Evolutionary conservation across 2,888 invertebrate species (phyloP).

Genomic region (Hirtodrosophila histrioides): DNA sequence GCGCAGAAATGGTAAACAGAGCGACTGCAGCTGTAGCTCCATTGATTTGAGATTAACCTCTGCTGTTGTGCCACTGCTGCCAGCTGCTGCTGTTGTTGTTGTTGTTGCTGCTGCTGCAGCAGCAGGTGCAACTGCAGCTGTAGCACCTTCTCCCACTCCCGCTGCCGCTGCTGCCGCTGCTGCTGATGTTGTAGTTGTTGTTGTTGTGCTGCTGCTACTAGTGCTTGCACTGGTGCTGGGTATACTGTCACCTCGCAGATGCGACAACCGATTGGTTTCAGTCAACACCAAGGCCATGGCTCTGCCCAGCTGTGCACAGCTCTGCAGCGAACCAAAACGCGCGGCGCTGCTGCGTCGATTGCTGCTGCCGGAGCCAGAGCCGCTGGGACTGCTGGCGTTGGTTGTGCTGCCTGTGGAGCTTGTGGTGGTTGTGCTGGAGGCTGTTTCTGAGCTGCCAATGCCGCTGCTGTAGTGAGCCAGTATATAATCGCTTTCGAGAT

Average conservation of each 20-base stretch:
- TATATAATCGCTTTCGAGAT: slow-evolving; percentile 87
- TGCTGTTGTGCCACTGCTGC: slow-evolving; percentile 13
- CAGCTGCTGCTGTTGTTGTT: slow-evolving; percentile 22
- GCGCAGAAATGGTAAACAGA: slow-evolving; percentile 93
- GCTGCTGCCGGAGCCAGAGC: slow-evolving; percentile 3
- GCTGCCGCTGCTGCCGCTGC: not conserved
- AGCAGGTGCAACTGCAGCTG: not conserved
- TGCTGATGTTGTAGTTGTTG: slow-evolving; percentile 4
- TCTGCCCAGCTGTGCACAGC: slow-evolving; percentile 77
- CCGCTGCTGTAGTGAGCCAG: slow-evolving; percentile 74
- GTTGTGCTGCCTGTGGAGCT: not conserved
- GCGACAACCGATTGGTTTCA: slow-evolving; percentile 80
- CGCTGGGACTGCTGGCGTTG: slow-evolving; percentile 19
- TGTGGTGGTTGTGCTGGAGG: not conserved
- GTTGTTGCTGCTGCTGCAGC: slow-evolving; percentile 20
- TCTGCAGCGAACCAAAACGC: slow-evolving; percentile 41
- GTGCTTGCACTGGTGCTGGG: slow-evolving; percentile 57
- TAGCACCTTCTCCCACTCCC: no score
- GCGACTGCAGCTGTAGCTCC: slow-evolving; percentile 88
- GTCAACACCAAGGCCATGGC: slow-evolving; percentile 83
- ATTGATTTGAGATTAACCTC: slow-evolving; percentile 83
- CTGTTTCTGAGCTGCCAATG: slow-evolving; percentile 29
- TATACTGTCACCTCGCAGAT: slow-evolving; percentile 82
- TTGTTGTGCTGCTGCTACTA: slow-evolving; percentile 9
- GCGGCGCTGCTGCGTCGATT: slow-evolving; percentile 59